Conservation (phyloP, 2,888 invertebrate genomes). For the Sinelater perroti region DNA sequence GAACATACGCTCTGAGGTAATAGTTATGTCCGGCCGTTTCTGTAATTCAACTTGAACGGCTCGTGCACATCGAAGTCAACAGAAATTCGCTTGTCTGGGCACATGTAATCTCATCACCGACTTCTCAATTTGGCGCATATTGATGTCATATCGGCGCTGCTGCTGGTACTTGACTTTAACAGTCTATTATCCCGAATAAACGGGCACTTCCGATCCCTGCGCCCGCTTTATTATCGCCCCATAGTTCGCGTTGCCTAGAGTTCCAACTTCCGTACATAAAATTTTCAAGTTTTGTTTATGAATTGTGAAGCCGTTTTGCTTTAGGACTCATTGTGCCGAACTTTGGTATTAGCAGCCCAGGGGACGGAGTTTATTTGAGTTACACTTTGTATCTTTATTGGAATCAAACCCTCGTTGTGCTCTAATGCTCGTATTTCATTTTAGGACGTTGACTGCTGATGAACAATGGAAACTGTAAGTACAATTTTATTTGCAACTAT, state of each 20-base stretch:
- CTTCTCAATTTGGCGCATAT: constrained; percentile 31
- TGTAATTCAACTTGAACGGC: constrained; percentile 23
- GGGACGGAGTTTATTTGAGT: neutral
- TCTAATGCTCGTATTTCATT: no score
- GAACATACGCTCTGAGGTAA: constrained; percentile 20
- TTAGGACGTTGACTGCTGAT: neutral
- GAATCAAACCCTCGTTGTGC: neutral
- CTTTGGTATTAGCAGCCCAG: neutral
- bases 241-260: constrained; percentile 9
- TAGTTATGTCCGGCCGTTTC: constrained; percentile 22
- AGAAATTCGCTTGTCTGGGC: constrained; percentile 17
- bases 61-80: constrained; percentile 21
- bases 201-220: constrained; percentile 9
- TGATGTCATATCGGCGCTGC: constrained; percentile 18
- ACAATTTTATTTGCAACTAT: neutral
- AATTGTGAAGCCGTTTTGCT: neutral
- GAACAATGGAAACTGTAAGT: neutral
- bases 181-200: constrained; percentile 27
- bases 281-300: constrained; percentile 5
- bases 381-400: neutral
- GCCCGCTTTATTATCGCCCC: constrained; percentile 14
- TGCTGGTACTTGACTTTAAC: constrained; percentile 26
- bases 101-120: constrained; percentile 26
- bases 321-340: neutral
- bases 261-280: neutral